These are phyloP conservation scores for Seriola rivoliana DNA, from an alignment of 2,113 vertebrate genomes.

Conservation along the genomic window DNA sequence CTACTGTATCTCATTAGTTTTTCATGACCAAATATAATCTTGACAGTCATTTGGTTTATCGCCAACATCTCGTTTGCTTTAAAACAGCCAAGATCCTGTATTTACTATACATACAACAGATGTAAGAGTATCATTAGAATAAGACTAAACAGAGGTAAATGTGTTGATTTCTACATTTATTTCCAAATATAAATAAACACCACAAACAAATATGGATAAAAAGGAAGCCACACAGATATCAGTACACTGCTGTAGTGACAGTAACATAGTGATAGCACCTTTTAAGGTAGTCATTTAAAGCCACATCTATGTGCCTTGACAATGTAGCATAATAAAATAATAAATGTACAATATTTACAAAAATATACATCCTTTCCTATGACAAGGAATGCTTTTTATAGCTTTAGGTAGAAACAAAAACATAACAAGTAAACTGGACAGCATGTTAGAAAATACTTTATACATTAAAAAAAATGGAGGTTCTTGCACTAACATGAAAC, in stretches of 20 bases:
- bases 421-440: constrained; percentile 47
- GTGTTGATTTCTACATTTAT: constrained; percentile 55
- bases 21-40: background rate
- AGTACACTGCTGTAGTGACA: background rate
- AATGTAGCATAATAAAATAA: constrained; percentile 57
- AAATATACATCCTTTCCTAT: constrained; percentile 52
- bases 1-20: background rate
- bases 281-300: constrained; percentile 30
- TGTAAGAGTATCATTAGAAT: background rate
- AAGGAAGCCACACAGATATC: constrained; percentile 55
- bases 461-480: constrained; percentile 36
- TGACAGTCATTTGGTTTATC: background rate
- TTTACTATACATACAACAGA: background rate
- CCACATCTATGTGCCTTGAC: constrained; percentile 33
- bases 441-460: constrained; percentile 53
- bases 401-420: constrained; percentile 27
- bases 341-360: constrained; percentile 65
- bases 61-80: background rate
- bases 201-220: constrained; percentile 66
- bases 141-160: background rate
- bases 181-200: constrained; percentile 80
- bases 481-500: constrained; percentile 31
- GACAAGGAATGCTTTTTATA: constrained; percentile 74
- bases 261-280: constrained; percentile 36
- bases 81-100: background rate